Conservation (phyloP, 2,797 vertebrate species). For the Lacerta viridis region DNA sequence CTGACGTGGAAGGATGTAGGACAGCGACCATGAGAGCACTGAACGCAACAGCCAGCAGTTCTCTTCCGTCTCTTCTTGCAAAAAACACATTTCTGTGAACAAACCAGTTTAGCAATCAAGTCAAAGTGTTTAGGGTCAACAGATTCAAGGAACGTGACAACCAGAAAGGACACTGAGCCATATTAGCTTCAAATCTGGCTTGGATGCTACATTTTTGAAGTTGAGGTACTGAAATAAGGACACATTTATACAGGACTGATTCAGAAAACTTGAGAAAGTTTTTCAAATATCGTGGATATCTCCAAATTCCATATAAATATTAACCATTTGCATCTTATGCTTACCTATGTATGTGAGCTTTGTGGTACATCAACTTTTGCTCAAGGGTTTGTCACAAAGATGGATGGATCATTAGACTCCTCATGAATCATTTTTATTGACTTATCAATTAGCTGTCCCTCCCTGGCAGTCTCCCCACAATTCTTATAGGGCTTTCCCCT, state of each 20-base stretch:
- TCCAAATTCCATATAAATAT: background rate
- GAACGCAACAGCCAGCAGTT: slow-evolving; percentile 93
- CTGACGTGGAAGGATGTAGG: slow-evolving; percentile 95
- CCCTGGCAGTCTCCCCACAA: background rate
- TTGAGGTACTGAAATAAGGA: background rate
- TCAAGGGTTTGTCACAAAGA: background rate
- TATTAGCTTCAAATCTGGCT: background rate
- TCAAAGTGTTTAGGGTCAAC: background rate
- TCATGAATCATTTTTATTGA: slow-evolving; percentile 1
- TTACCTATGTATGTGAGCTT: background rate
- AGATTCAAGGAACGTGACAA: background rate
- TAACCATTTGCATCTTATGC: background rate
- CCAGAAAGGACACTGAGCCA: background rate
- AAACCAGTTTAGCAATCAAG: slow-evolving; percentile 19
- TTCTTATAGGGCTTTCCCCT: background rate
- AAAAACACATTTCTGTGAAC: slow-evolving; percentile 91
- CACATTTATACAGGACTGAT: background rate
- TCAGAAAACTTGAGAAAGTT: background rate
- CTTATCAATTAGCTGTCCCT: background rate
- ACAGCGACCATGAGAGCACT: slow-evolving; percentile 97
- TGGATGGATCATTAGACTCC: background rate
- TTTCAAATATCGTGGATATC: background rate
- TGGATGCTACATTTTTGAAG: background rate
- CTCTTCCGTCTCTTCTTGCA: slow-evolving; percentile 94
- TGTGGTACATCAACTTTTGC: background rate